Conservation (phyloP, 2,113 vertebrate genomes). For the Chiloscyllium plagiosum region DNA sequence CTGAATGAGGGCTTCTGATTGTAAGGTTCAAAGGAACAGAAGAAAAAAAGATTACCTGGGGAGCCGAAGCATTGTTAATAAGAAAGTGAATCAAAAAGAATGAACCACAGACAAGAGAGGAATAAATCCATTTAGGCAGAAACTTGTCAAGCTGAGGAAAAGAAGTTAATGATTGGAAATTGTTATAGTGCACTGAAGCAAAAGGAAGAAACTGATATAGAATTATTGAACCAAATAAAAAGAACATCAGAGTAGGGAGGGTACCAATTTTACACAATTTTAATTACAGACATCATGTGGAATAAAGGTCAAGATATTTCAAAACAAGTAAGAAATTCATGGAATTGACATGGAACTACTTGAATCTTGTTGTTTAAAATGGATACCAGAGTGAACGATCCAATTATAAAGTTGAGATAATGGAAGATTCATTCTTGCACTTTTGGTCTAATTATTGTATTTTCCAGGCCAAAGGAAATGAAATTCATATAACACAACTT, state of each 20-base stretch:
- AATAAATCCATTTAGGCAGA: conserved; percentile 15
- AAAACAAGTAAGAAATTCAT: neutral
- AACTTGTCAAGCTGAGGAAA: conserved; percentile 17
- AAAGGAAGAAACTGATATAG: conserved; percentile 32
- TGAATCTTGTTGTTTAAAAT: neutral
- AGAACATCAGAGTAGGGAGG: conserved; percentile 29
- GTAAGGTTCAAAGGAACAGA: conserved; percentile 23
- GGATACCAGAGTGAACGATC: neutral
- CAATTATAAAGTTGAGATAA: neutral
- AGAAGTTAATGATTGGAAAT: conserved; percentile 11
- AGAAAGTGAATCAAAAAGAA: neutral
- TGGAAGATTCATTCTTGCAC: neutral
- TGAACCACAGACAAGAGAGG: neutral
- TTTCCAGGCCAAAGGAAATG: neutral
- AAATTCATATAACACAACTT: neutral
- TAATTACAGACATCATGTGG: conserved; percentile 4
- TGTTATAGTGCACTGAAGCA: conserved; percentile 18
- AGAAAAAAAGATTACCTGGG: neutral
- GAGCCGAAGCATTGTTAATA: conserved; percentile 10
- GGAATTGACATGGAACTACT: neutral
- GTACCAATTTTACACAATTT: neutral
- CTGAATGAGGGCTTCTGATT: neutral
- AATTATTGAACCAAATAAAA: conserved; percentile 35
- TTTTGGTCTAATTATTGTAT: neutral
- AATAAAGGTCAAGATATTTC: neutral